Evolutionary conservation across 1,140 invertebrate species (phyloP).

Genomic region (Vanessa atalanta): DNA sequence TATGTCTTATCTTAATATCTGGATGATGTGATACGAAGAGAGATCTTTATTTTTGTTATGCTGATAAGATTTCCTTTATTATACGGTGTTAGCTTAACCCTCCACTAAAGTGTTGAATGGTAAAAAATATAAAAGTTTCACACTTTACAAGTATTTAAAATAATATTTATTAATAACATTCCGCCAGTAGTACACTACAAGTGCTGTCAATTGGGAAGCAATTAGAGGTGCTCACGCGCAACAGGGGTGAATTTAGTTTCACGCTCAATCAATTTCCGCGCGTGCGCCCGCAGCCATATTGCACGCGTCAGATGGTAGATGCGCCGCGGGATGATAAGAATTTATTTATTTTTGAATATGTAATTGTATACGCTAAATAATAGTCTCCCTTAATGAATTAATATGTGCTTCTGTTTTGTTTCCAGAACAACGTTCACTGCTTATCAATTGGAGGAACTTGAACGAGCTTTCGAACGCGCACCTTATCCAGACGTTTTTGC

Average conservation of each 20-base stretch:
- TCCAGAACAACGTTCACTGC: conserved; percentile 97
- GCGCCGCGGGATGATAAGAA: conserved; percentile 56
- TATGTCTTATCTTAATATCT: conserved; percentile 66
- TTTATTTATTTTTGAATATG: conserved; percentile 59
- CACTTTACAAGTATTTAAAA: neutral
- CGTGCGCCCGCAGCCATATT: conserved; percentile 76
- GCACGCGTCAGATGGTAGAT: conserved; percentile 78
- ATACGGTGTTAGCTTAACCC: neutral
- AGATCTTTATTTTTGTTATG: conserved; percentile 19
- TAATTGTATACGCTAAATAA: conserved; percentile 26
- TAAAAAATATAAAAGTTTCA: neutral
- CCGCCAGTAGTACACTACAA: conserved; percentile 44
- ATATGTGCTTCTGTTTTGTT: conserved; percentile 34
- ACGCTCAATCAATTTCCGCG: conserved; percentile 79
- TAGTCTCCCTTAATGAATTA: conserved; percentile 7
- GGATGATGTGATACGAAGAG: conserved; percentile 9
- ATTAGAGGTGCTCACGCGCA: conserved; percentile 64
- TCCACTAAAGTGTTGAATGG: neutral
- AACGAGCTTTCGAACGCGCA: conserved; percentile 95
- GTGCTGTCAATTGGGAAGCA: conserved; percentile 70
- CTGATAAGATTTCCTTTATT: neutral
- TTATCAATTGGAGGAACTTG: conserved; percentile 96
- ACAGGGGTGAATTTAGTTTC: conserved; percentile 78
- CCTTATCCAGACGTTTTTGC: conserved; percentile 99
- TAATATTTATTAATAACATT: conserved; percentile 44